Evolutionary conservation across 2,113 vertebrate species (phyloP).

Genomic region (Catagonus wagneri): DNA sequence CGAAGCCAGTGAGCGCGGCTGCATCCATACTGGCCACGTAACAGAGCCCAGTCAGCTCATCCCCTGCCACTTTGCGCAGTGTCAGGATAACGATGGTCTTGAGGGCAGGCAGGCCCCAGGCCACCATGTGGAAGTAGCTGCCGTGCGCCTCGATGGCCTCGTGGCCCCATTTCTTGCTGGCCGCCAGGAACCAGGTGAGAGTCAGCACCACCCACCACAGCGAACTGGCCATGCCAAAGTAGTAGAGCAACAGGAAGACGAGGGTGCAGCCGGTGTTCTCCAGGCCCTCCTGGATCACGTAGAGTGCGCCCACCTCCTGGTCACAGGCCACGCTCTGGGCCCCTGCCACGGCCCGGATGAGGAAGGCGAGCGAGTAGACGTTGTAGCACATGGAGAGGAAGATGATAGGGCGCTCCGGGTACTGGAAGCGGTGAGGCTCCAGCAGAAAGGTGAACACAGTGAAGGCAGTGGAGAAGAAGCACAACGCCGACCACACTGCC

Average conservation of each 20-base stretch:
- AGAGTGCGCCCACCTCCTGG: slow-evolving; percentile 94
- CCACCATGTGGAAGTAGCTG: slow-evolving; percentile 98
- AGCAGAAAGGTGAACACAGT: slow-evolving; percentile 98
- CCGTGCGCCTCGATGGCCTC: slow-evolving; percentile 98
- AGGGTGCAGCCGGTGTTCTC: slow-evolving; percentile 98
- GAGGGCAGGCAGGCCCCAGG: slow-evolving; percentile 97
- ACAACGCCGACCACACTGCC: slow-evolving; percentile 97
- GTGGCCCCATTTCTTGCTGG: slow-evolving; percentile 98
- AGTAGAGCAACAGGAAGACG: slow-evolving; percentile 98
- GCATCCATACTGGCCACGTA: slow-evolving; percentile 96
- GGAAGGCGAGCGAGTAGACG: slow-evolving; percentile 97
- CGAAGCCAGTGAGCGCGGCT: slow-evolving; percentile 93
- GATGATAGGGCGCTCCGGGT: slow-evolving; percentile 98
- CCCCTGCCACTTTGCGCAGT: slow-evolving; percentile 97
- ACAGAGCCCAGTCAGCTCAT: slow-evolving; percentile 97
- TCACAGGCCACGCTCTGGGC: slow-evolving; percentile 97
- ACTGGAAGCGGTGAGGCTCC: slow-evolving; percentile 98
- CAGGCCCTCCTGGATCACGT: slow-evolving; percentile 97
- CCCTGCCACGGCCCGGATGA: slow-evolving; percentile 96
- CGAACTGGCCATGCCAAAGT: slow-evolving; percentile 98
- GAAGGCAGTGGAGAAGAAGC: slow-evolving; percentile 97
- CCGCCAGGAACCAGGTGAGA: slow-evolving; percentile 98
- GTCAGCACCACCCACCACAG: slow-evolving; percentile 99
- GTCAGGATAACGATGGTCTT: slow-evolving; percentile 98
- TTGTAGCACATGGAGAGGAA: slow-evolving; percentile 99